Evolutionary conservation across 2,113 vertebrate species (phyloP), one percentile per base, ranked within the genome.

Genomic region (Rhegmatorhina hoffmannsi): DNA sequence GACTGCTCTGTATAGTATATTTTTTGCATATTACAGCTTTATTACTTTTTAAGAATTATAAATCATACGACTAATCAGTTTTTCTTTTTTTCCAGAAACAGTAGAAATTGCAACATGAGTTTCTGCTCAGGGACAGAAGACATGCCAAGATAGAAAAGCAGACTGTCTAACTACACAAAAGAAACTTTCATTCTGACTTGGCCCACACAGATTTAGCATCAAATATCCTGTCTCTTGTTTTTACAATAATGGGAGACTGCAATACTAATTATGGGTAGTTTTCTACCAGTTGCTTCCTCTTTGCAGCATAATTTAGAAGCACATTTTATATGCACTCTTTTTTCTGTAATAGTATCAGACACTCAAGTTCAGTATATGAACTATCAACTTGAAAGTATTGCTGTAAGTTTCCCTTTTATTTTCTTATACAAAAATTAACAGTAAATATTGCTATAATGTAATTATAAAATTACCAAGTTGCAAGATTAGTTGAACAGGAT

Each of bases 71-170:
- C 92, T 95, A 94, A 85, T 68, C 75, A 87, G 10, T 18, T 87
- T 76, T 85, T 94, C 29, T 62, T 66, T 90, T 92, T 95, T 97
- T 89, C 82, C 92, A 77, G 64, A 96, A 96, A 96, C 89, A 92
- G 87, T 44, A 87, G 81, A 94, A 94, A 97, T 89, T 93, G 85
- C 33, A 25, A 95, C 79, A 76, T 28, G 20, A 62, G 34, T 52
- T 74, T 96, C 60, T 84, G 34, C 84, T 97, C 68, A 72, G 85
- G 23, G 47, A 91, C 34, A 95, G 85, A 91, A 94, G 33, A 88
- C 68, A 73, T 46, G 84, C 43, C 83, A 94, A 85, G 79, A 95
- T 1, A 88, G 36, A 53, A 49, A 82, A 86, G 33, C 20, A 23
- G 38, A 63, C 21, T 83, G 36, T 85, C 56, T 76, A 94, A 62